phyloP scores from a whole-genome alignment of 2,797 vertebrate genomes.

The Mycteria americana region DNA sequence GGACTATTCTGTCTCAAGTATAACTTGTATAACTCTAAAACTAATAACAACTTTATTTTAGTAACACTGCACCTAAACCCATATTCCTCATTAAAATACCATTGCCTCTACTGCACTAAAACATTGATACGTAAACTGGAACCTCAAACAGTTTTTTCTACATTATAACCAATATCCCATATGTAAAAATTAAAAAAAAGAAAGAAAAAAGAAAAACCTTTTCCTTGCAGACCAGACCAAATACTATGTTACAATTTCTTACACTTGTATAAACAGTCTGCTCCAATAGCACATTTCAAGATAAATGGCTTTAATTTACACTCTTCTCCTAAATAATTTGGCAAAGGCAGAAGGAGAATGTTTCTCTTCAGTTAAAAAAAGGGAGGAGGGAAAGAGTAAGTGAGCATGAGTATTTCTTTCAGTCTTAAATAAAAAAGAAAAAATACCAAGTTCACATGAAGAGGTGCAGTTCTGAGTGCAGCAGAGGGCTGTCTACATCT shows the following conservation, averaged over 20 bases:
- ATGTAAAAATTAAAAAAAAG: background rate
- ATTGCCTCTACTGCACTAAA: background rate
- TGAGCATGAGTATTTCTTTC: background rate
- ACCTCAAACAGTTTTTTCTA: background rate
- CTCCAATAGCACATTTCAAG: slow-evolving; percentile 65
- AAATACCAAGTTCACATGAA: background rate
- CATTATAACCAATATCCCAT: slow-evolving; percentile 1
- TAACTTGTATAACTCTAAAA: background rate
- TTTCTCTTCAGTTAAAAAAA: slow-evolving; percentile 45
- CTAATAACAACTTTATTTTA: background rate
- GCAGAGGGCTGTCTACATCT: background rate
- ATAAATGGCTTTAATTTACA: slow-evolving; percentile 75
- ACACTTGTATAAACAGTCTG: slow-evolving; percentile 72
- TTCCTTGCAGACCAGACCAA: slow-evolving; percentile 63
- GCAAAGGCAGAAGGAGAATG: slow-evolving; percentile 53
- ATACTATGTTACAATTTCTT: slow-evolving; percentile 68
- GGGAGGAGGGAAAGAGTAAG: background rate
- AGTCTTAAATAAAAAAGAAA: slow-evolving; percentile 12
- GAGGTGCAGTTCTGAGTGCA: background rate
- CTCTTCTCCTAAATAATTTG: slow-evolving; percentile 68
- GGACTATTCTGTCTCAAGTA: background rate
- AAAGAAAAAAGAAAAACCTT: slow-evolving; percentile 18
- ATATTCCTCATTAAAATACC: background rate
- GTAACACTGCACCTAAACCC: background rate
- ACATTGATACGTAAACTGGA: background rate